phyloP scores from a whole-genome alignment of 2,888 invertebrate genomes.

The Baccha elongata region DNA sequence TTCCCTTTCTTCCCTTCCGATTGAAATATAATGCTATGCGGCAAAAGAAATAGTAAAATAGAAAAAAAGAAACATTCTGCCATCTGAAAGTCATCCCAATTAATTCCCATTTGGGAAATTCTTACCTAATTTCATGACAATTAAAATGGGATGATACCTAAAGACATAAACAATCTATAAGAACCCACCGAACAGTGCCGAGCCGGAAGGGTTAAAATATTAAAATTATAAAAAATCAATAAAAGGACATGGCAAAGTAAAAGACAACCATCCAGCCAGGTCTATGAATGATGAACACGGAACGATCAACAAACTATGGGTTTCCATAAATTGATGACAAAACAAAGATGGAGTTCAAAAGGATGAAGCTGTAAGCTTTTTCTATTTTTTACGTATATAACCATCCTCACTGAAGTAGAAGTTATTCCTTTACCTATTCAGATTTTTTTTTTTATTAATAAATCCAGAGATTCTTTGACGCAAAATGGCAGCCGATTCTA shows the following conservation, averaged over 20 bases:
- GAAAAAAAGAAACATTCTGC: background rate
- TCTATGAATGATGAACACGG: slow-evolving; percentile 21
- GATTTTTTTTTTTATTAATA: slow-evolving; percentile 48
- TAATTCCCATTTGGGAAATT: slow-evolving; percentile 57
- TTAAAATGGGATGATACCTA: slow-evolving; percentile 55
- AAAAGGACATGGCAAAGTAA: slow-evolving; percentile 38
- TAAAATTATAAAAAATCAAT: slow-evolving; percentile 71
- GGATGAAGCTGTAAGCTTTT: slow-evolving; percentile 28
- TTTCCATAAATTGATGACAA: slow-evolving; percentile 46
- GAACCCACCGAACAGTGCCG: background rate
- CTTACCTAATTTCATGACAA: slow-evolving; percentile 64
- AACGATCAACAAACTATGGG: slow-evolving; percentile 40
- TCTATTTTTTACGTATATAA: slow-evolving; percentile 7
- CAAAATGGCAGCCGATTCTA: slow-evolving; percentile 69
- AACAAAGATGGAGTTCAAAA: slow-evolving; percentile 64
- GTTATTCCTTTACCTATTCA: slow-evolving; percentile 30
- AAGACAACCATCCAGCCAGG: slow-evolving; percentile 27
- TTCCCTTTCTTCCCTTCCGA: slow-evolving; percentile 21
- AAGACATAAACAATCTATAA: slow-evolving; percentile 43
- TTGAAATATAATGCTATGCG: slow-evolving; percentile 37
- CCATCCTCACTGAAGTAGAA: slow-evolving; percentile 18
- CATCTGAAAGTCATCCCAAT: slow-evolving; percentile 39
- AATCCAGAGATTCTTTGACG: slow-evolving; percentile 64
- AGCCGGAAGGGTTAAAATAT: slow-evolving; percentile 62
- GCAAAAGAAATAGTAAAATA: background rate